A percentile compares a stretch with the other conserved stretches of the same genome.
Conservation (phyloP, 2,888 invertebrate species). For the Tetragonula carbonaria region DNA sequence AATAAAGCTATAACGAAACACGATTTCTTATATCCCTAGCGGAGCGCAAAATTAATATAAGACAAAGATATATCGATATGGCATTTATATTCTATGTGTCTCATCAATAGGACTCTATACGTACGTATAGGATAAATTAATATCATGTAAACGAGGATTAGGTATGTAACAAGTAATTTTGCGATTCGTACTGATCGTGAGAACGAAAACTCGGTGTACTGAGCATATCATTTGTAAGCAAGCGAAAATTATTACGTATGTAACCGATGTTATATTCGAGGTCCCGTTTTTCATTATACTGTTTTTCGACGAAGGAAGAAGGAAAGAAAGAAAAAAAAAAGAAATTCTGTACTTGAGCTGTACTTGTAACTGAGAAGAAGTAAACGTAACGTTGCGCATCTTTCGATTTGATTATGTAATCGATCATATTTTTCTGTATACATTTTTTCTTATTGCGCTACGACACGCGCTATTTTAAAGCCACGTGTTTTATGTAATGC, state of each 20-base stretch:
- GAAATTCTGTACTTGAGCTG: slow-evolving; percentile 19
- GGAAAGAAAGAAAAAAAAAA: slow-evolving; percentile 5
- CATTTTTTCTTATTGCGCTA: slow-evolving; percentile 59
- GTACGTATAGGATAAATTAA: slow-evolving; percentile 18
- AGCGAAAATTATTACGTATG: slow-evolving; percentile 68
- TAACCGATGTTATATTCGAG: slow-evolving; percentile 63
- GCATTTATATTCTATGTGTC: slow-evolving; percentile 56
- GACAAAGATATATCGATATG: slow-evolving; percentile 37
- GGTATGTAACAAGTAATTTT: slow-evolving; percentile 16
- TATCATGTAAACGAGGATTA: slow-evolving; percentile 7
- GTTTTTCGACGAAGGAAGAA: slow-evolving; percentile 20
- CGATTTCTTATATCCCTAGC: slow-evolving; percentile 15
- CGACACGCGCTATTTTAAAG: slow-evolving; percentile 26
- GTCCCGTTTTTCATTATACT: slow-evolving; percentile 60
- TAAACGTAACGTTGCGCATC: slow-evolving; percentile 48
- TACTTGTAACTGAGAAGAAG: slow-evolving; percentile 25
- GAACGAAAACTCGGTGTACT: slow-evolving; percentile 69
- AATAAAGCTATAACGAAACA: slow-evolving; percentile 18
- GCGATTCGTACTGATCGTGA: slow-evolving; percentile 27
- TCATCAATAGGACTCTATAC: slow-evolving; percentile 47
- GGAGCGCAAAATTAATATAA: not conserved
- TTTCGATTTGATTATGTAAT: slow-evolving; percentile 65
- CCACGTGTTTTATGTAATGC: slow-evolving; percentile 35
- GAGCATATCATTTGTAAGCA: slow-evolving; percentile 79
- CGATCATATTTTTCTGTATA: slow-evolving; percentile 67